Evolutionary conservation across 2,888 invertebrate species (phyloP).

Genomic region (Macrosoma leucophasiata): DNA sequence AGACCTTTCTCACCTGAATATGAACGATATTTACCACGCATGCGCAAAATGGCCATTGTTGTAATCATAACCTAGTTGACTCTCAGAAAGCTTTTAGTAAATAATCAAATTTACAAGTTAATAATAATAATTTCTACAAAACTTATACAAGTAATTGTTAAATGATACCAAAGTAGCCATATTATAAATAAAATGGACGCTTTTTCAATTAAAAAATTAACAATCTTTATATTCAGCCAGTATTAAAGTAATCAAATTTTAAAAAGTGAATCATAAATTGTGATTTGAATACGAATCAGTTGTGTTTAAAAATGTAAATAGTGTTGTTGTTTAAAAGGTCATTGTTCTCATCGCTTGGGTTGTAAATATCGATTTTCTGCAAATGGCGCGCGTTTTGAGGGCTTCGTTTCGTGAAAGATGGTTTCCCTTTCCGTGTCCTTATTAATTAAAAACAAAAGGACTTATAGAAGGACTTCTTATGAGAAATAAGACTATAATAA

Average conservation of each 20-base stretch:
- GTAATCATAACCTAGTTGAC: constrained; percentile 54
- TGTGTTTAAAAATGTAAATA: constrained; percentile 19
- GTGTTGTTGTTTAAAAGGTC: constrained; percentile 43
- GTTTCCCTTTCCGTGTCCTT: constrained; percentile 1
- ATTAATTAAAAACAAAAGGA: too few species aligned
- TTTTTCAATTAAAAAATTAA: too few species aligned
- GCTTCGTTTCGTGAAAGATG: constrained; percentile 20
- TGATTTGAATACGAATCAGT: too few species aligned
- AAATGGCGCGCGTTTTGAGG: constrained; percentile 55
- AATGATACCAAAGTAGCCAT: too few species aligned
- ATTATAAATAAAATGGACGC: too few species aligned
- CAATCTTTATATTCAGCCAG: too few species aligned
- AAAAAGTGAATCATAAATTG: too few species aligned
- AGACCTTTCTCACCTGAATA: constrained; percentile 33
- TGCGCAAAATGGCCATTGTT: constrained; percentile 59
- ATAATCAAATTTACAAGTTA: constrained; percentile 13
- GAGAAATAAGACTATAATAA: too few species aligned
- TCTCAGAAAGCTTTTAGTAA: constrained; percentile 18
- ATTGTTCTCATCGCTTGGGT: constrained; percentile 45
- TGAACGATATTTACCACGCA: constrained; percentile 39
- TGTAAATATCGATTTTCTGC: constrained; percentile 59
- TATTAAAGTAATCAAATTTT: too few species aligned
- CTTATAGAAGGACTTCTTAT: too few species aligned
- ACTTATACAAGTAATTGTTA: too few species aligned
- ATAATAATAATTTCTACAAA: too few species aligned